Evolutionary conservation across 2,113 vertebrate genomes (phyloP).

Genomic region (Varanus salvator): DNA sequence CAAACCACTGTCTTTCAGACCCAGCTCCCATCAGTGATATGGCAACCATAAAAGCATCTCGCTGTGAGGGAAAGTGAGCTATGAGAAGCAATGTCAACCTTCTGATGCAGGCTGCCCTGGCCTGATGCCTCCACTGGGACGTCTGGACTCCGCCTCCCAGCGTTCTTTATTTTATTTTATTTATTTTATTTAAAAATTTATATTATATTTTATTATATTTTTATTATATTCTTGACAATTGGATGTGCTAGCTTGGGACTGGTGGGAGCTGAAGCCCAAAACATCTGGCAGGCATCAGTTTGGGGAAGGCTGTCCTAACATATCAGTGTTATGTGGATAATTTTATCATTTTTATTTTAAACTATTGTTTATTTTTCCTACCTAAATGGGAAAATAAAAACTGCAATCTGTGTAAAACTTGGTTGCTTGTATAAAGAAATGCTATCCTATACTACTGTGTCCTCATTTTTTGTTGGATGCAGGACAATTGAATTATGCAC

Average conservation of each 20-base stretch:
- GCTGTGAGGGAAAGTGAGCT: background rate
- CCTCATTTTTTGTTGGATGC: conserved; percentile 37
- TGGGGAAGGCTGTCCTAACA: background rate
- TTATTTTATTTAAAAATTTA: too few relatives aligned
- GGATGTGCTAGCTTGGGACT: too few relatives aligned
- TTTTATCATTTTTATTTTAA: background rate
- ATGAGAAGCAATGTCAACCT: background rate
- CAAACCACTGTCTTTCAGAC: background rate
- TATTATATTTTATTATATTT: too few relatives aligned
- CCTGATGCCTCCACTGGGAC: too few relatives aligned
- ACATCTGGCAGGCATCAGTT: too few relatives aligned
- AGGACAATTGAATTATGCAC: background rate
- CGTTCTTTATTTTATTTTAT: too few relatives aligned
- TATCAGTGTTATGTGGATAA: background rate
- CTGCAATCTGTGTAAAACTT: conserved; percentile 12
- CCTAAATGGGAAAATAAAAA: conserved; percentile 12
- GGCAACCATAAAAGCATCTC: background rate
- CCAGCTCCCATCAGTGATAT: background rate
- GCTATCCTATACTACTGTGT: conserved; percentile 17
- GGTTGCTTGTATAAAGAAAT: conserved; percentile 8
- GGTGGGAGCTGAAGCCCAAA: too few relatives aligned
- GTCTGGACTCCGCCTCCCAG: too few relatives aligned
- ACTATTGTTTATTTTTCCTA: background rate
- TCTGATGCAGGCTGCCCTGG: too few relatives aligned
- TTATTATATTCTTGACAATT: too few relatives aligned